phyloP scores from a whole-genome alignment of 2,888 invertebrate genomes.

The Brenthis hecate region DNA sequence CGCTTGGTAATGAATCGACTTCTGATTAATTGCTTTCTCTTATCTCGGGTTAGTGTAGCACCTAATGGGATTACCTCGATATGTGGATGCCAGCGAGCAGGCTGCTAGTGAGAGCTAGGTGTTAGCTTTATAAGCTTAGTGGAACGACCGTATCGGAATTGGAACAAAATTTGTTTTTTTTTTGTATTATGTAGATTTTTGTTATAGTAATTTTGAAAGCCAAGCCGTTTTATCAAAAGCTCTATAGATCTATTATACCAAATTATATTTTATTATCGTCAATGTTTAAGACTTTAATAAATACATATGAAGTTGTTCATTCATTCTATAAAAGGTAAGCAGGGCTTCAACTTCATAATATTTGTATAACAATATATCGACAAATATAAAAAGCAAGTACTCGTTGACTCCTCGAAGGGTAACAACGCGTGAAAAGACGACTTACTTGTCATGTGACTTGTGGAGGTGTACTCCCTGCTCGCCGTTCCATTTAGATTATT shows the following conservation, averaged over 20 bases:
- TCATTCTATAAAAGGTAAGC: too few species aligned
- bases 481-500: too few species aligned
- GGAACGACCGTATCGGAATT: background rate
- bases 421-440: background rate
- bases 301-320: too few species aligned
- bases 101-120: conserved; percentile 9
- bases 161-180: background rate
- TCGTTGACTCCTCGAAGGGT: background rate
- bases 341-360: background rate
- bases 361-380: background rate
- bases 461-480: background rate
- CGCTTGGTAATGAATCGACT: conserved; percentile 71
- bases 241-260: too few species aligned
- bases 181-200: too few species aligned
- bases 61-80: conserved; percentile 70
- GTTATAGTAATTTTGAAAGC: too few species aligned
- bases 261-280: too few species aligned
- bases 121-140: conserved; percentile 24
- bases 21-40: conserved; percentile 74
- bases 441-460: background rate
- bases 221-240: too few species aligned
- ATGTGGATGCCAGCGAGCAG: conserved; percentile 31
- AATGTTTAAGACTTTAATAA: too few species aligned
- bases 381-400: background rate
- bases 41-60: conserved; percentile 67